Conservation (phyloP, 2,888 invertebrate species). For the Lasiommata megera region DNA sequence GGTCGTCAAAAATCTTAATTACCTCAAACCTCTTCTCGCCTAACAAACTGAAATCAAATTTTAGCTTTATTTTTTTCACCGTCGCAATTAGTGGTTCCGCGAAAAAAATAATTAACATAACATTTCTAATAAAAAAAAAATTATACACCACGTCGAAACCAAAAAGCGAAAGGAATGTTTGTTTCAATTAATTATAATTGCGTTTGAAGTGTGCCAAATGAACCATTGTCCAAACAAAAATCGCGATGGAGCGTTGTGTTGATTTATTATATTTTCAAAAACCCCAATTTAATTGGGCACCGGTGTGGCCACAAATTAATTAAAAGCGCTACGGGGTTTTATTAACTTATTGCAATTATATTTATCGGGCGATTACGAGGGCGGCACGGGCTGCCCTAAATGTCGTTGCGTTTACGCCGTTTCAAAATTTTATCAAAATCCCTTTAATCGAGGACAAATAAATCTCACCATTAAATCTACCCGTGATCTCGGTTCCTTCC, state of each 20-base stretch:
- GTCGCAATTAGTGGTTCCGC: background rate
- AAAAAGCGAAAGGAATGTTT: slow-evolving; percentile 6
- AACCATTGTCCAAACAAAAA: slow-evolving; percentile 27
- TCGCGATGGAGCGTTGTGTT: slow-evolving; percentile 23
- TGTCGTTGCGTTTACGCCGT: slow-evolving; percentile 51
- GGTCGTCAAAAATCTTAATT: background rate
- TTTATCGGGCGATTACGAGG: slow-evolving; percentile 66
- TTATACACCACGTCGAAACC: background rate
- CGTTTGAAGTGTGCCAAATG: slow-evolving; percentile 21
- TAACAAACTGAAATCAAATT: slow-evolving; percentile 8
- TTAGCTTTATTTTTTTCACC: slow-evolving; percentile 5
- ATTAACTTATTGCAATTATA: slow-evolving; percentile 77
- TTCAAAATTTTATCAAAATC: slow-evolving; percentile 67
- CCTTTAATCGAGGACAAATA: slow-evolving; percentile 69
- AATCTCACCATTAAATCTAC: slow-evolving; percentile 73
- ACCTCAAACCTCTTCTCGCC: slow-evolving; percentile 6
- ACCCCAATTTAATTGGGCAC: slow-evolving; percentile 65
- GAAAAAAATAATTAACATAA: background rate
- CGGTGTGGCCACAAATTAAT: slow-evolving; percentile 71
- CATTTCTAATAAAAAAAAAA: background rate
- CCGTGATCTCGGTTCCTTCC: slow-evolving; percentile 63
- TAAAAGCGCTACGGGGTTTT: slow-evolving; percentile 66
- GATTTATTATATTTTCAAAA: slow-evolving; percentile 46
- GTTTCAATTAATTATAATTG: slow-evolving; percentile 19
- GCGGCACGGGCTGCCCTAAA: slow-evolving; percentile 46